A percentile compares a stretch with the other conserved stretches of the same genome.
Conservation (phyloP, 1,140 invertebrate species). For the Brachionus plicatilis region DNA sequence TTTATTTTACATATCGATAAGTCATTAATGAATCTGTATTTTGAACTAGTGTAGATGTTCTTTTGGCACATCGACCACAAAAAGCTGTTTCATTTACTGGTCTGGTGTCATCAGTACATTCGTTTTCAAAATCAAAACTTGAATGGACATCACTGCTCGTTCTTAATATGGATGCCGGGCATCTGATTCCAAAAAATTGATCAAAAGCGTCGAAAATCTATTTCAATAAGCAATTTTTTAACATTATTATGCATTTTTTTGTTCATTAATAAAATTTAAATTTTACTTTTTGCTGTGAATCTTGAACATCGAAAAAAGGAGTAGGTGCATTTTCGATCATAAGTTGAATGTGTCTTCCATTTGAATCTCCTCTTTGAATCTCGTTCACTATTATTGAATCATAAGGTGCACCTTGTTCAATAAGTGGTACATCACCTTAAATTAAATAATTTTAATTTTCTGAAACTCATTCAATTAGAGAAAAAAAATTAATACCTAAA, state of each 20-base stretch:
- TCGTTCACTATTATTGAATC: neutral
- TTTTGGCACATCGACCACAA: conserved; percentile 37
- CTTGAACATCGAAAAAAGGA: neutral
- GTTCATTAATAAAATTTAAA: neutral
- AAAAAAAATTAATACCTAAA: neutral
- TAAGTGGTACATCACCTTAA: neutral
- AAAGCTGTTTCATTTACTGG: conserved; percentile 19
- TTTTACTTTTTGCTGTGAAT: neutral
- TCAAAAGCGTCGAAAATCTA: neutral
- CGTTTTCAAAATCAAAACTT: conserved; percentile 12
- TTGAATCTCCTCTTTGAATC: neutral
- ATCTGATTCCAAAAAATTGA: conserved; percentile 6
- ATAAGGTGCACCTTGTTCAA: neutral
- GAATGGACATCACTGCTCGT: neutral
- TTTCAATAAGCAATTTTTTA: neutral
- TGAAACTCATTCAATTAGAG: no score
- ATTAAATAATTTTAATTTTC: neutral
- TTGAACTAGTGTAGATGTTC: neutral
- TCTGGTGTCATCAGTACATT: neutral
- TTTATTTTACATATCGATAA: neutral
- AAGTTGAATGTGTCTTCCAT: neutral
- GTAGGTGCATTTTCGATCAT: neutral
- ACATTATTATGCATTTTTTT: neutral
- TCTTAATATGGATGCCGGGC: neutral
- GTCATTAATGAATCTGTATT: neutral